These are phyloP conservation scores for Ophiothrix spiculata DNA, from an alignment of 35 echinoderm and acorn worm genomes.

Conservation along the genomic window DNA sequence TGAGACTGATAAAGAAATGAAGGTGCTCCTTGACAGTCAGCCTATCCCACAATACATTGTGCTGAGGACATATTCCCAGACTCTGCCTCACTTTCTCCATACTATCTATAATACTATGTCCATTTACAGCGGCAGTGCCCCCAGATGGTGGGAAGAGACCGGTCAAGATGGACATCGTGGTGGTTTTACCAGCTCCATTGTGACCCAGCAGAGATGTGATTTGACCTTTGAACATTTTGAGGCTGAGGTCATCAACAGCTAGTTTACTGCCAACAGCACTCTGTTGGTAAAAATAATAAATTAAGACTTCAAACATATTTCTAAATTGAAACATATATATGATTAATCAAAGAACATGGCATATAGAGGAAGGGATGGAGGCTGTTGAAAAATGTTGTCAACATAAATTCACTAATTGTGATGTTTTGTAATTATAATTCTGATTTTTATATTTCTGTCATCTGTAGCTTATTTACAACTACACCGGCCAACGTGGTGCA, in stretches of 20 bases:
- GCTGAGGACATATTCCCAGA: constrained; percentile 94
- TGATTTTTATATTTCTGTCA: too few species aligned
- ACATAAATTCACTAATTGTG: too few species aligned
- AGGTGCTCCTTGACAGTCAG: constrained; percentile 95
- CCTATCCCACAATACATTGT: constrained; percentile 96
- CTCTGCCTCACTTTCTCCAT: constrained; percentile 79
- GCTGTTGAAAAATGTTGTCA: too few species aligned
- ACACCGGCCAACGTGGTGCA: too few species aligned
- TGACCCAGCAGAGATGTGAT: constrained; percentile 95
- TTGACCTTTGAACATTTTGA: constrained; percentile 97
- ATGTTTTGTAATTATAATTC: too few species aligned
- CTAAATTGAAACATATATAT: too few species aligned
- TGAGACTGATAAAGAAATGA: constrained; percentile 90
- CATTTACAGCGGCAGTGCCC: constrained; percentile 80
- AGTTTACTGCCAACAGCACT: constrained; percentile 95
- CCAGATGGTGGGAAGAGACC: constrained; percentile 86
- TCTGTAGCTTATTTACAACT: too few species aligned
- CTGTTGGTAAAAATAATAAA: constrained; percentile 34
- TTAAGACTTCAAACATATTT: too few species aligned
- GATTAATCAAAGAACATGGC: too few species aligned
- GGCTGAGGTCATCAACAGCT: constrained; percentile 83
- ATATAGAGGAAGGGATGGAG: too few species aligned
- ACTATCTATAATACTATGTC: constrained; percentile 54
- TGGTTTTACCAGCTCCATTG: constrained; percentile 98
- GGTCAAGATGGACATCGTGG: constrained; percentile 98